Base-by-base conservation (phyloP, 2,888 invertebrate species). In the Hemaris fuciformis region DNA sequence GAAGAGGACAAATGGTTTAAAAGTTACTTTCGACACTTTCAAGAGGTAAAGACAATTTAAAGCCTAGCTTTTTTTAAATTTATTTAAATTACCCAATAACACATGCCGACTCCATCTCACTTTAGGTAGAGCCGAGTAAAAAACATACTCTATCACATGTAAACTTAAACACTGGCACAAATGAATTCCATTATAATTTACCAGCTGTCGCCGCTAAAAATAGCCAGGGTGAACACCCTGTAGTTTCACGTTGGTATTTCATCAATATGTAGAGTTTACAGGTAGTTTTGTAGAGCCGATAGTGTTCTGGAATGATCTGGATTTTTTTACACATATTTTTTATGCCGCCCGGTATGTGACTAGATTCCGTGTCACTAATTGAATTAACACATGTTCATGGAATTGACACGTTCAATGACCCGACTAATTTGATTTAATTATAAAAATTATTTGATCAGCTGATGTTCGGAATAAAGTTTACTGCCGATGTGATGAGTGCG, bases 171-270 rank as follows among this genome's bases (percentile, higher is more conserved):
- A 53, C 53, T 53, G 31, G 53, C 31, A 53, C 48, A 53, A 53
- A 53, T 31, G 53, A 53, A 53, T 53, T 53, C 53, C 53, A 53
- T 53, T 53, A 53, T 53, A 53, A 53, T 53, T 53, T 53, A 53
- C 2, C 53, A 53, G 53, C 53, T 53, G 53, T 31, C 53, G 53
- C 18, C 10, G 53, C 18, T 53, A 53, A 53, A 53, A 53, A 53
- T 53, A 53, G 15, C 15, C 53, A 53, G 31, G 27, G 27, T 31
- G 4, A 53, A 53, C 53, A 53, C 53, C 53, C 53, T 53, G 15
- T 53, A 31, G 31, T 18, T 53, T 53, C 53, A 8, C 18, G 15
- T 27, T 53, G 10, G 53, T 31, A 53, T 18, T 53, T 53, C 27
- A 53, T 15, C 27, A 27, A 27, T 25, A 31, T 53, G 53, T 15